These are phyloP conservation scores for Aelia acuminata DNA, from an alignment of 2,888 invertebrate genomes.

Conservation along the genomic window DNA sequence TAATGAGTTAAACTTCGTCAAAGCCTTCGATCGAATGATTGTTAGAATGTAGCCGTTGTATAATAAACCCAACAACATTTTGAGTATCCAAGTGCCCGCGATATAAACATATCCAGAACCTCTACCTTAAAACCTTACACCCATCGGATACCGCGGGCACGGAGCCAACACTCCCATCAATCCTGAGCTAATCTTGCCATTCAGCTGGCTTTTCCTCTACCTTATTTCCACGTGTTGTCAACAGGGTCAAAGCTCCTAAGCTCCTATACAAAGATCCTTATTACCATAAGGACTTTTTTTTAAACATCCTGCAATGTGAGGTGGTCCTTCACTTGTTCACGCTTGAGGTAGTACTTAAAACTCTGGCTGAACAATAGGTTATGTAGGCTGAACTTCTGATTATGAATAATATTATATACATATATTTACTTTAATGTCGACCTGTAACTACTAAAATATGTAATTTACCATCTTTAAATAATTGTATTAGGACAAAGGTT, in stretches of 20 bases:
- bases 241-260: constrained; percentile 32
- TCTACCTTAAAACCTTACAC: background rate
- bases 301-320: background rate
- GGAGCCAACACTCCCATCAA: background rate
- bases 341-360: background rate
- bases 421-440: no score
- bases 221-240: background rate
- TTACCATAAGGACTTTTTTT: constrained; percentile 20
- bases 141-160: background rate
- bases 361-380: background rate
- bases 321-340: background rate
- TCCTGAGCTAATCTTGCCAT: constrained; percentile 3
- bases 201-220: background rate
- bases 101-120: no score
- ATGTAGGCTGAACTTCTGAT: background rate
- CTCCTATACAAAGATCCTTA: constrained; percentile 3
- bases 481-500: no score
- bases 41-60: background rate
- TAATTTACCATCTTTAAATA: no score
- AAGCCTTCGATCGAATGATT: background rate
- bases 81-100: background rate
- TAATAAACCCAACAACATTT: background rate
- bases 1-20: background rate
- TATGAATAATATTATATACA: background rate
- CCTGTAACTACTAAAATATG: no score